Conservation (phyloP, 2,888 invertebrate species). For the Arge pagana region DNA sequence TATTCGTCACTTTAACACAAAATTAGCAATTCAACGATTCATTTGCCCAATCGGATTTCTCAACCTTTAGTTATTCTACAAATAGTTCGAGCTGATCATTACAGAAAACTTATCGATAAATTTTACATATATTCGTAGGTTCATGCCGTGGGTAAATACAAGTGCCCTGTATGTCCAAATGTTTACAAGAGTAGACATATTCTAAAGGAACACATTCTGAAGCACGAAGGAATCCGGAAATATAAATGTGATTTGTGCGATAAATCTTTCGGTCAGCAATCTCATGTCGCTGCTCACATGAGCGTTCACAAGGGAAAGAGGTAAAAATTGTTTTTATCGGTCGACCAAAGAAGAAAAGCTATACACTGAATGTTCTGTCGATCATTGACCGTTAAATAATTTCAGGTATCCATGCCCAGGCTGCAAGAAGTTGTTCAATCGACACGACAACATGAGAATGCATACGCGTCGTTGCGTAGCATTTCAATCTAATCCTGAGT, state of each 20-base stretch:
- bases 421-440: conserved; percentile 46
- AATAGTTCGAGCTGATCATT: too few relatives aligned
- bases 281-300: conserved; percentile 50
- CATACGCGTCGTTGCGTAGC: conserved; percentile 45
- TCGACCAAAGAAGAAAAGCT: too few relatives aligned
- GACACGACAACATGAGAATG: conserved; percentile 51
- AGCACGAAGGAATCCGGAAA: conserved; percentile 48
- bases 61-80: too few relatives aligned
- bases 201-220: conserved; percentile 46
- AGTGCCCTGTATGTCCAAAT: conserved; percentile 43
- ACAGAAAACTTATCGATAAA: too few relatives aligned
- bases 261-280: conserved; percentile 47
- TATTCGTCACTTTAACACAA: too few relatives aligned
- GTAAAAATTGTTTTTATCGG: conserved; percentile 26
- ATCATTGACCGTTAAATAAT: not conserved
- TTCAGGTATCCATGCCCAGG: conserved; percentile 46
- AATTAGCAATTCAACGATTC: too few relatives aligned
- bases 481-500: conserved; percentile 42
- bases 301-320: conserved; percentile 47
- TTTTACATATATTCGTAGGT: conserved; percentile 32
- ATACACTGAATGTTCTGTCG: not conserved
- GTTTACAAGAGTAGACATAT: conserved; percentile 48
- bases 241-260: conserved; percentile 44
- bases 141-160: conserved; percentile 43
- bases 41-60: too few relatives aligned